Conservation (phyloP, 2,113 vertebrate species). For the Pitta sordida region DNA sequence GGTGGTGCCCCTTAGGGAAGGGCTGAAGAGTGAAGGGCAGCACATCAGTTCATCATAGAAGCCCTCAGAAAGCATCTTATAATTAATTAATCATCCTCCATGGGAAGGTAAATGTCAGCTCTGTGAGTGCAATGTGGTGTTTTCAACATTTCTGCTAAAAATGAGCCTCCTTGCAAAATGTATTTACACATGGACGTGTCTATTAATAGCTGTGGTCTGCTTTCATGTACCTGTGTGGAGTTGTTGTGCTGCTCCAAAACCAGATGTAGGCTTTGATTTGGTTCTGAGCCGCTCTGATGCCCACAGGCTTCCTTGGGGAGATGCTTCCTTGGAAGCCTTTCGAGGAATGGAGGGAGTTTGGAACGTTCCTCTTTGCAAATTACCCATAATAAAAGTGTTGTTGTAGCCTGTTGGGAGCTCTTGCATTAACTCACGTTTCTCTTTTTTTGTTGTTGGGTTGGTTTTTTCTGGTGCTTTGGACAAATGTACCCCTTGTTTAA, state of each 20-base stretch:
- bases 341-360: neutral
- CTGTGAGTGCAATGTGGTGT: neutral
- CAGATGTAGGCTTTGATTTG: accelerated
- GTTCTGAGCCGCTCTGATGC: neutral
- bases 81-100: neutral
- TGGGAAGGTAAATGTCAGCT: conserved; percentile 3
- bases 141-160: neutral
- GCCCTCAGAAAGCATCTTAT: neutral
- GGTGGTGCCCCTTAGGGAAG: neutral
- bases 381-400: neutral
- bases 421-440: neutral
- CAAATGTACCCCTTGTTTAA: neutral
- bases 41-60: neutral
- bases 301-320: neutral
- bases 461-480: neutral
- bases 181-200: neutral
- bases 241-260: neutral
- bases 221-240: neutral
- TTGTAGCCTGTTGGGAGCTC: neutral
- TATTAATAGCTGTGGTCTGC: neutral
- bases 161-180: neutral
- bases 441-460: neutral
- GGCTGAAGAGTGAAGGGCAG: neutral
- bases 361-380: neutral
- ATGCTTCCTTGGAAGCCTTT: neutral